Evolutionary conservation across 2,113 vertebrate species (phyloP).

Genomic region (Pteronura brasiliensis): DNA sequence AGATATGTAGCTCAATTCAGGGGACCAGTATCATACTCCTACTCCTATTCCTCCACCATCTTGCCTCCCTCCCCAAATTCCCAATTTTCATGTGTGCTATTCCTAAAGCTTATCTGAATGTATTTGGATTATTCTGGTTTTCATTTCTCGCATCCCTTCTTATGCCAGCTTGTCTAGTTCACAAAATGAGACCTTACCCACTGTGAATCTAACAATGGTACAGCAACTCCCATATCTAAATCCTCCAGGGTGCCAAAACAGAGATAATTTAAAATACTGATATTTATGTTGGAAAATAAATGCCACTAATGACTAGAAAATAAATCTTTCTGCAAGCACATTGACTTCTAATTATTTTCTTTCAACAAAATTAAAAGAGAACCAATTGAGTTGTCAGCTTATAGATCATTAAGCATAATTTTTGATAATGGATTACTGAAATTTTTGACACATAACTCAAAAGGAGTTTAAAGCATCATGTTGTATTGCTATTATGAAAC

Average conservation of each 20-base stretch:
- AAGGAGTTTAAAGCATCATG: neutral
- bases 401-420: constrained; percentile 1
- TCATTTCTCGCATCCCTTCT: neutral
- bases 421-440: neutral
- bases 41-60: too few species aligned
- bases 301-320: neutral
- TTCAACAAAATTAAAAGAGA: constrained; percentile 21
- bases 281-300: neutral
- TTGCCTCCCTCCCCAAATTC: neutral
- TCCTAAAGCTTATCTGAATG: neutral
- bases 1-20: too few species aligned
- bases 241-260: neutral
- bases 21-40: too few species aligned
- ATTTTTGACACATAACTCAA: neutral
- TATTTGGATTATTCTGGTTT: neutral
- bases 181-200: neutral
- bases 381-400: neutral
- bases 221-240: neutral
- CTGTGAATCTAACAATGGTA: neutral
- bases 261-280: neutral
- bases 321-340: neutral
- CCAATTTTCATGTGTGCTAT: neutral
- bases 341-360: neutral
- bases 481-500: neutral
- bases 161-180: neutral